Evolutionary conservation across 2,888 invertebrate species (phyloP), one percentile per base, ranked within the genome.

Genomic region (Notocelia uddmanniana): DNA sequence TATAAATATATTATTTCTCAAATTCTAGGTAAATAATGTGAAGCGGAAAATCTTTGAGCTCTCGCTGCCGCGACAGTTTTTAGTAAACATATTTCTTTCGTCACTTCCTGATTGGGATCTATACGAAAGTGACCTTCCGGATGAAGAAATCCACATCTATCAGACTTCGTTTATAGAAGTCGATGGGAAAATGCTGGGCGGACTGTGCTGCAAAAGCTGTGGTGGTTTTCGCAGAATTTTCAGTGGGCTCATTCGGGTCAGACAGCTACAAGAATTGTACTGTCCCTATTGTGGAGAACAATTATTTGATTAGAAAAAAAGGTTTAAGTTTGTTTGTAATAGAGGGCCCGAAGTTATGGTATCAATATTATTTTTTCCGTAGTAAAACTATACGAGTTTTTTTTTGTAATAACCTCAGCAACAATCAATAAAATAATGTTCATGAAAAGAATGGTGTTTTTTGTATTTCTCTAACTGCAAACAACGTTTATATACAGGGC

Each of bases 121-220:
- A n/a, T n/a, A n/a, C 52, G 52, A 21, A 52, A 52, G 52, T 21
- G 21, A 52, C 52, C 52, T 52, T 52, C 52, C 52, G 52, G 52
- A 52, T 52, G 19, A 52, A 21, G 52, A 52, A 52, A 52, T 52
- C 8, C 9, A 21, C 9, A 52, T 52, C 52, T 21, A 19, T 52
- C 52, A 52, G 21, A 52, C 52, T 21, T 52, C 52, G 21, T 52
- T 52, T 52, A 52, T 52, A 52, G 52, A 52, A 52, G 52, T 52
- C 21, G 11, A 52, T 21, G 21, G 52, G 21, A 21, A 52, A 21
- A 52, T 21, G 52, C 52, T 52, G 9, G 50, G 50, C 50, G 50
- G 50, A 50, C 50, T 50, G 50, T 50, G 50, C 19, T 50, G 19
- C 50, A 50, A 50, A 50, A 50, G 50, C 50, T 50, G 50, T 19